Evolutionary conservation across 2,888 invertebrate species (phyloP).

Genomic region (Salticus scenicus): DNA sequence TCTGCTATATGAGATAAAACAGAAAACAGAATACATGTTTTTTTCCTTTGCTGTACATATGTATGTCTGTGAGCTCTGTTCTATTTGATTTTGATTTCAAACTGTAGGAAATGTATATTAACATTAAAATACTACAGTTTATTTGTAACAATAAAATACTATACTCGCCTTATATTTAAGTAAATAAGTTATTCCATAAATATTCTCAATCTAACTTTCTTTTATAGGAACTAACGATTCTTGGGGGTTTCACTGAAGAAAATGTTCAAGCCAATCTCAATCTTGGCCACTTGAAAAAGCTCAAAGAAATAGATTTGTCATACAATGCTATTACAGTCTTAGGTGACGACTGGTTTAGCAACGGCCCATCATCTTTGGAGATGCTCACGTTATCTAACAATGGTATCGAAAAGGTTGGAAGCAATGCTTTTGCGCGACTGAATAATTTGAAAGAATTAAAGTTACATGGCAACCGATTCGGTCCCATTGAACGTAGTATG

Average conservation of each 20-base stretch:
- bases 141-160: too few species aligned
- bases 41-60: too few species aligned
- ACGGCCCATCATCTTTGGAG: not conserved
- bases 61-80: too few species aligned
- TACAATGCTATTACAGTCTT: slow-evolving; percentile 21
- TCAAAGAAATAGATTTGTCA: slow-evolving; percentile 23
- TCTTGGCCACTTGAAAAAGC: slow-evolving; percentile 18
- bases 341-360: slow-evolving; percentile 24
- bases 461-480: slow-evolving; percentile 32
- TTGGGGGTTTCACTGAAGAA: slow-evolving; percentile 11
- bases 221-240: slow-evolving; percentile 33
- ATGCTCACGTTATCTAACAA: slow-evolving; percentile 29
- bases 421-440: slow-evolving; percentile 21
- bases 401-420: slow-evolving; percentile 30
- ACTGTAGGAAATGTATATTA: too few species aligned
- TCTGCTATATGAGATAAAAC: too few species aligned
- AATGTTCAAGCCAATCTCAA: slow-evolving; percentile 11
- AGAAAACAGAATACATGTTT: too few species aligned
- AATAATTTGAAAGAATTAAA: not conserved
- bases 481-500: slow-evolving; percentile 23
- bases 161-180: too few species aligned
- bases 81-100: too few species aligned
- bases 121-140: too few species aligned
- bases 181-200: too few species aligned
- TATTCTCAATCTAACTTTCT: too few species aligned